These are phyloP conservation scores for Cinclus cinclus DNA, from an alignment of 2,113 vertebrate genomes.

Conservation along the genomic window DNA sequence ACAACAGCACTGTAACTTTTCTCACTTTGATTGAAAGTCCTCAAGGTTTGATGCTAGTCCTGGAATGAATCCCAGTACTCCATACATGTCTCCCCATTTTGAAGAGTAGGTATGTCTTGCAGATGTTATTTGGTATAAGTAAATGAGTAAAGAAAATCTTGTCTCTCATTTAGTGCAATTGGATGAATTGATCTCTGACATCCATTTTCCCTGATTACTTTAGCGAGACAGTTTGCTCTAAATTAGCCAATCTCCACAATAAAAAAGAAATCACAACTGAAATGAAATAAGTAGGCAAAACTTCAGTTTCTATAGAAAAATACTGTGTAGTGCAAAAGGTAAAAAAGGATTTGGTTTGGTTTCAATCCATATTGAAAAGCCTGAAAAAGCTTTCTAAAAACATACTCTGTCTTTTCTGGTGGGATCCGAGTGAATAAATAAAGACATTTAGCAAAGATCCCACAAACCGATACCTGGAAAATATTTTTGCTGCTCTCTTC, in stretches of 20 bases:
- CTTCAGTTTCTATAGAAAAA: background rate
- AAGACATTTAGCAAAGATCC: background rate
- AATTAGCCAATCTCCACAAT: background rate
- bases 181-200: background rate
- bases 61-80: background rate
- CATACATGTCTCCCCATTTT: background rate
- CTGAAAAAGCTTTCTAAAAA: background rate
- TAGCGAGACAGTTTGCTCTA: background rate
- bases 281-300: background rate
- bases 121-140: background rate
- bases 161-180: background rate
- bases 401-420: background rate
- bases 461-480: background rate
- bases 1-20: background rate
- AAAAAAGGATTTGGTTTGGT: background rate
- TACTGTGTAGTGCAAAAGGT: background rate
- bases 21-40: background rate
- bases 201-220: background rate
- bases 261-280: background rate
- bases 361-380: background rate
- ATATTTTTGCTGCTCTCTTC: background rate
- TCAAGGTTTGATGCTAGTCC: background rate
- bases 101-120: background rate
- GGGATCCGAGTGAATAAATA: background rate
- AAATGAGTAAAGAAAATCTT: conserved; percentile 3